These are phyloP conservation scores for Bubo blakistoni DNA, from an alignment of 2,113 vertebrate genomes.

Conservation along the genomic window DNA sequence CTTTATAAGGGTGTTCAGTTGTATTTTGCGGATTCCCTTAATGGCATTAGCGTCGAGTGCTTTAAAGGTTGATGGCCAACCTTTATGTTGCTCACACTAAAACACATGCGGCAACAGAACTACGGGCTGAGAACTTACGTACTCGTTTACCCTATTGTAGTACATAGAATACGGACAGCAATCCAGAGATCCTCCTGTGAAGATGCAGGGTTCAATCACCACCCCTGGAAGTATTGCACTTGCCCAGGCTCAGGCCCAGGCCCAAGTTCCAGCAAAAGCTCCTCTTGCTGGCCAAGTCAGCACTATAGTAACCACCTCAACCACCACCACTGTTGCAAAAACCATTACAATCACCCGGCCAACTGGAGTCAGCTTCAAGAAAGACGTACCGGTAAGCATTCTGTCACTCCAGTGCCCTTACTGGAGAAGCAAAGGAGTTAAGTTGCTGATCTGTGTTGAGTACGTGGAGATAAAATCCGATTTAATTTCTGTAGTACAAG, in stretches of 20 bases:
- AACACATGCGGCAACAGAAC: background rate
- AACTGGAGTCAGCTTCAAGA: conserved; percentile 94
- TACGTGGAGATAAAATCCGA: rapidly evolving
- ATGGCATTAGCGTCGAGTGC: background rate
- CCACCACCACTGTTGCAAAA: conserved; percentile 92
- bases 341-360: conserved; percentile 94
- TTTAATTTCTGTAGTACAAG: background rate
- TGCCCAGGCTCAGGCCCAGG: conserved; percentile 90
- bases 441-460: background rate
- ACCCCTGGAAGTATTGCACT: conserved; percentile 92
- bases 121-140: background rate
- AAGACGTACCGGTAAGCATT: conserved; percentile 92
- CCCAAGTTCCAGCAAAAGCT: conserved; percentile 87
- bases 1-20: background rate
- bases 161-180: conserved; percentile 99
- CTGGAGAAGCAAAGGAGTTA: background rate
- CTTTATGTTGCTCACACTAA: background rate
- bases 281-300: conserved; percentile 89
- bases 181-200: conserved; percentile 98
- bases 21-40: background rate
- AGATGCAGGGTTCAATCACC: conserved; percentile 99
- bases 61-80: background rate
- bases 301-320: conserved; percentile 93
- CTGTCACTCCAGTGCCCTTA: background rate
- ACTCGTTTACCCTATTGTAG: conserved; percentile 62